These are phyloP conservation scores for Drosophila hamatofila DNA, from an alignment of 2,888 invertebrate genomes.

Conservation along the genomic window DNA sequence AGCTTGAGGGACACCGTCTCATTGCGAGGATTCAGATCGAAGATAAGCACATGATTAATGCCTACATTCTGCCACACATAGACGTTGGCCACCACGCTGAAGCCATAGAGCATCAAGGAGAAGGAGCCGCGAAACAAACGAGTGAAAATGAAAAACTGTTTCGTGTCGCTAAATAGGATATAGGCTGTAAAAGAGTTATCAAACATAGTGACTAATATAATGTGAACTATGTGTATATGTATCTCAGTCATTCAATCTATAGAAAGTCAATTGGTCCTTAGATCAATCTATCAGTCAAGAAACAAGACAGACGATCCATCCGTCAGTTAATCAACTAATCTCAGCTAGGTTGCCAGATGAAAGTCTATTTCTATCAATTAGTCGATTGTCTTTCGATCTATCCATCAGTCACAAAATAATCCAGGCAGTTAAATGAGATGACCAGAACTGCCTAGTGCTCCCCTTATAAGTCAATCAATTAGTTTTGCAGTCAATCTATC, in stretches of 20 bases:
- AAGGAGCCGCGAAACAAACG: slow-evolving; percentile 96
- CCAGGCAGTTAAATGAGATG: not conserved
- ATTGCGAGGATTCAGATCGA: slow-evolving; percentile 96
- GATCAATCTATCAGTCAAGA: not conserved
- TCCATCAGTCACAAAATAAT: too few species aligned
- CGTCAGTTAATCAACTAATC: not conserved
- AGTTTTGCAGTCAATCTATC: not conserved
- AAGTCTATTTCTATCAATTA: not conserved
- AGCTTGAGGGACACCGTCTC: slow-evolving; percentile 95
- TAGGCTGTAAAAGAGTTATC: slow-evolving; percentile 7
- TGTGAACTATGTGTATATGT: too few species aligned
- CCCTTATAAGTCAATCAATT: not conserved
- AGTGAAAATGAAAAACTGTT: slow-evolving; percentile 87
- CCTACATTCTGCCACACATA: slow-evolving; percentile 98
- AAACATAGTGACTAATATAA: not conserved
- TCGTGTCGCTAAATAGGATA: not conserved
- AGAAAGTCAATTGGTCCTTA: not conserved
- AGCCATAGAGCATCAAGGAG: slow-evolving; percentile 94
- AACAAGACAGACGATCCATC: not conserved
- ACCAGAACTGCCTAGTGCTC: not conserved
- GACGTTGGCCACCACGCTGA: slow-evolving; percentile 96
- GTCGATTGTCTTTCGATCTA: too few species aligned
- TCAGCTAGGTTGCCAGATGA: not conserved
- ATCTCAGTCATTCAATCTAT: not conserved
- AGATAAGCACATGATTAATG: slow-evolving; percentile 98